Base-by-base conservation (phyloP, 1,140 invertebrate genomes). In the Drosophila bifasciata region DNA sequence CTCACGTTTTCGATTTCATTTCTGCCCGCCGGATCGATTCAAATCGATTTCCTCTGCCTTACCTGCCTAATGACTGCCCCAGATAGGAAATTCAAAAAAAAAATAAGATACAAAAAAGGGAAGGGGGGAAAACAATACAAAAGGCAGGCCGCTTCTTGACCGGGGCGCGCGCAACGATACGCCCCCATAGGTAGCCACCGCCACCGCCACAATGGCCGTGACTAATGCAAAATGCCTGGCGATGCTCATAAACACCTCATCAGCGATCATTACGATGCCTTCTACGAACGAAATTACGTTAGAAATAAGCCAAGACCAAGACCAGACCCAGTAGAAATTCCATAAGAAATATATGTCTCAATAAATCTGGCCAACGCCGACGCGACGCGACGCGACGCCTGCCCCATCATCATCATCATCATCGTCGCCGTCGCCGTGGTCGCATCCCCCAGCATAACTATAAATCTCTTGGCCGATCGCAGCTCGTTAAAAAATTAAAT, bases 401-500 rank as follows among this genome's bases (percentile, higher is more conserved):
- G 41, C 25, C 19, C 16, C 45, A 49, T 41, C 46, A 17, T 16
- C 52, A 28, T 19, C 16, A 39, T 48, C 44, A 51, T 17, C 57
- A 56, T 25, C 28, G 11, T 16, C 56, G 39, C 8, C 57, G 39
- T 43, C 39, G 21, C 15, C 45, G 7, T 28, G 28, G 32, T 36
- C 32, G 61, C 15, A 25, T 56, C 28, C 16, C 16, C 13, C 44
- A 28, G 46, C 46, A 19, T 45, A 11, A 49, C 41, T 39, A 78
- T 85, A 85, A 85, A 85, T 85, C 81, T 85, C 21, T 28, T 17
- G 32, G 28, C 19, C 76, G 80, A 86, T 76, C 81, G 68, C 56
- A 60, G 73, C 81, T 85, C 81, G 81, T 85, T 86, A 85, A 86
- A 80, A 80, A 85, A 81, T 81, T 86, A 85, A 85, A 85, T 85